These are phyloP conservation scores for Dolomedes plantarius DNA, from an alignment of 2,888 invertebrate species.

Conservation along the genomic window DNA sequence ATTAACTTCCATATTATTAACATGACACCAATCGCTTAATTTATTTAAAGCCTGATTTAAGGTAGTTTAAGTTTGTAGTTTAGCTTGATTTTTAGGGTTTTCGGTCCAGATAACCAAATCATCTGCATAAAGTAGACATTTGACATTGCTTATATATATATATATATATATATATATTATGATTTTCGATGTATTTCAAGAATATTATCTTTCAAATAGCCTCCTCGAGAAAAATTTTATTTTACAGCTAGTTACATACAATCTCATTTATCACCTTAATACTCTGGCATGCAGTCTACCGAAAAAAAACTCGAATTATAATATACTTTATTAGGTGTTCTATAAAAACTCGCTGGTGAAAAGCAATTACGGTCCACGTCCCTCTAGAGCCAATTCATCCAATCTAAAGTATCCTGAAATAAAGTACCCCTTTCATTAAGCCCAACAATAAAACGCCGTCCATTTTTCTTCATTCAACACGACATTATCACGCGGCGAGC, in stretches of 20 bases:
- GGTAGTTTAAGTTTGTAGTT: no score
- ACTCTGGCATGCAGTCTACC: background rate
- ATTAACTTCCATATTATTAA: no score
- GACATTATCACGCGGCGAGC: background rate
- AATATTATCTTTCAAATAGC: no score
- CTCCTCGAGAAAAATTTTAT: no score
- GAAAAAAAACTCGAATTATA: background rate
- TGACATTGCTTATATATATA: no score
- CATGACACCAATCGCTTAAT: no score
- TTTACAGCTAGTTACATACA: background rate
- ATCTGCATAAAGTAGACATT: no score
- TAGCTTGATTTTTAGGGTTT: no score
- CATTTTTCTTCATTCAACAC: conserved; percentile 5
- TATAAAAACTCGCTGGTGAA: background rate
- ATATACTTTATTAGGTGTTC: background rate
- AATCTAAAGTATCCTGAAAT: background rate
- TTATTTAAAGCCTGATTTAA: no score
- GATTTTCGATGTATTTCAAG: no score
- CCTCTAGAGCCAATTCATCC: background rate
- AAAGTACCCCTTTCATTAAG: background rate
- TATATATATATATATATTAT: no score
- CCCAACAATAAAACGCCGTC: background rate
- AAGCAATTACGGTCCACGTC: background rate
- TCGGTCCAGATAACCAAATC: no score
- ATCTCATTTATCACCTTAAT: background rate